Percentiles rank a stretch among this genome's conserved stretches.
These are phyloP conservation scores for Lynx canadensis DNA, from an alignment of 2,113 vertebrate genomes.

Conservation along the genomic window DNA sequence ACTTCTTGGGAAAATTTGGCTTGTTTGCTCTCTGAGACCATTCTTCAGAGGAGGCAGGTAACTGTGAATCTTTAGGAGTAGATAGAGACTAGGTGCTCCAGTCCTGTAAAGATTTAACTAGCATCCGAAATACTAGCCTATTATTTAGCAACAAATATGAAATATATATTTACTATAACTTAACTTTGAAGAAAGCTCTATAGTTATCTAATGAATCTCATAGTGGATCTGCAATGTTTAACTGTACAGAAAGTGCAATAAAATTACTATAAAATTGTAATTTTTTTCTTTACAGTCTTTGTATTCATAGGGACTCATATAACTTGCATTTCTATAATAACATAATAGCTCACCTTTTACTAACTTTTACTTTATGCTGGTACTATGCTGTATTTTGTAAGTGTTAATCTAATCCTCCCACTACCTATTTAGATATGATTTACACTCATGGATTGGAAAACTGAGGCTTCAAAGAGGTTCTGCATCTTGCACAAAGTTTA, in stretches of 20 bases:
- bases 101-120: background rate
- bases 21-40: background rate
- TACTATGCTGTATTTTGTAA: background rate
- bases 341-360: conserved; percentile 17
- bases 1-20: background rate
- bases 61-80: background rate
- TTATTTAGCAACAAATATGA: conserved; percentile 24
- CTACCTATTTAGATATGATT: conserved; percentile 14
- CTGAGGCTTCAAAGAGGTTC: background rate
- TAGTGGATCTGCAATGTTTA: background rate
- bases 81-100: background rate
- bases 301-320: background rate
- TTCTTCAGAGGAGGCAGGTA: background rate
- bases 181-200: background rate
- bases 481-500: background rate
- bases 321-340: background rate
- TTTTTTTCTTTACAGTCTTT: background rate
- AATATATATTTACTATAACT: background rate
- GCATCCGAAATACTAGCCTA: background rate
- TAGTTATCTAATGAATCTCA: background rate
- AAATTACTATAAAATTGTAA: background rate
- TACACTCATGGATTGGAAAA: conserved; percentile 18
- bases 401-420: background rate
- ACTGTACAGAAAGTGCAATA: background rate
- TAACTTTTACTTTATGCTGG: background rate